Evolutionary conservation across 2,888 invertebrate genomes (phyloP).

Genomic region (Lamellibrachia satsuma): DNA sequence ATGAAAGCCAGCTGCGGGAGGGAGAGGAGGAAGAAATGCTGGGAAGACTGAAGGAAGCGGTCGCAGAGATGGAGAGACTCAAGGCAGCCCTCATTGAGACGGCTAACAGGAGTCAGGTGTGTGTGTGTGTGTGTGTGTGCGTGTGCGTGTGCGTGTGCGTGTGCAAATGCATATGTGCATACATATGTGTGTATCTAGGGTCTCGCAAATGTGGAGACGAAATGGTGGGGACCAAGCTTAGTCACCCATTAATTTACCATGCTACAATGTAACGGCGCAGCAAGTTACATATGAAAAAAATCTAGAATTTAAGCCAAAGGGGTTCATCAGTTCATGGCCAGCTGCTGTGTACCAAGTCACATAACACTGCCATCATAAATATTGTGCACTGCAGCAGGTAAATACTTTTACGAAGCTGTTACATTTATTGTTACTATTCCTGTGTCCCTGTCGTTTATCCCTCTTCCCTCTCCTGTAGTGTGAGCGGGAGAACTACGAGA

Average conservation of each 20-base stretch:
- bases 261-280: too few relatives aligned
- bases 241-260: too few relatives aligned
- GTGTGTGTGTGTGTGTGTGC: constrained; percentile 18
- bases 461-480: constrained; percentile 36
- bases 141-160: background rate
- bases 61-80: constrained; percentile 48
- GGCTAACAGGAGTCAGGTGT: constrained; percentile 53
- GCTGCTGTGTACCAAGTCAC: too few relatives aligned
- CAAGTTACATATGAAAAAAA: too few relatives aligned
- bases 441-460: background rate
- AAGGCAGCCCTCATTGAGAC: constrained; percentile 49
- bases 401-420: background rate
- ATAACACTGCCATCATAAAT: too few relatives aligned
- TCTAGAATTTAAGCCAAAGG: too few relatives aligned
- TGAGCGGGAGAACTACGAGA: constrained; percentile 51
- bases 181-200: background rate
- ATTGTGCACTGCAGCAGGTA: background rate
- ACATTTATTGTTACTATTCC: background rate
- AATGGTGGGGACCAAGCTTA: too few relatives aligned
- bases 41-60: constrained; percentile 32
- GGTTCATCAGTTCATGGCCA: too few relatives aligned
- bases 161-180: background rate
- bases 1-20: constrained; percentile 49
- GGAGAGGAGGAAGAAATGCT: constrained; percentile 45
- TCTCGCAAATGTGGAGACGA: too few relatives aligned